These are phyloP conservation scores for Allobates femoralis DNA, from an alignment of 2,797 vertebrate genomes.

Conservation along the genomic window DNA sequence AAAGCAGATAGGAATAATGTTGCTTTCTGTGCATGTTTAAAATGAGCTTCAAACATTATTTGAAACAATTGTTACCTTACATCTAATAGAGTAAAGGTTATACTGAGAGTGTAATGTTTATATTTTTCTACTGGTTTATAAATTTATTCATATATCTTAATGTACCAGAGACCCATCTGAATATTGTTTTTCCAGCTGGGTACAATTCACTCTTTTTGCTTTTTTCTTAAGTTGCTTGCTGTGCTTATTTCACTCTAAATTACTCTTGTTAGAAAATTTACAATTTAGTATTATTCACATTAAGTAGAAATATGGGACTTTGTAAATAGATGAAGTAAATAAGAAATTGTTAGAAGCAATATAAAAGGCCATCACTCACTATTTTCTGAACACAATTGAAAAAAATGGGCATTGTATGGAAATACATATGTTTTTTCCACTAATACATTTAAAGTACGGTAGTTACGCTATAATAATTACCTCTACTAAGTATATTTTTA, in stretches of 20 bases:
- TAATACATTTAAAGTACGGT: background rate
- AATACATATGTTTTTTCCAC: conserved; percentile 21
- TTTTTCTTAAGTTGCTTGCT: conserved; percentile 10
- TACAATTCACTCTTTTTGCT: conserved; percentile 1
- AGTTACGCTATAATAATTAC: background rate
- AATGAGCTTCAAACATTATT: too few relatives aligned
- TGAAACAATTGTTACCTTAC: background rate
- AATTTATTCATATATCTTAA: background rate
- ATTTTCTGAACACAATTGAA: conserved; percentile 39
- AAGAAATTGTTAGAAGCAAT: conserved; percentile 39
- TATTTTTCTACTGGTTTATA: background rate
- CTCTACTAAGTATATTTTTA: background rate
- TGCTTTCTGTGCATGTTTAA: too few relatives aligned
- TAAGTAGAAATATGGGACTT: conserved; percentile 35
- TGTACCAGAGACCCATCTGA: background rate
- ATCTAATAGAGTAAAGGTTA: background rate
- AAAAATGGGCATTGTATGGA: background rate
- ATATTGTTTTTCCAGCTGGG: background rate
- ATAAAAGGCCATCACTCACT: conserved; percentile 36
- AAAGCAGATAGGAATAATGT: too few relatives aligned
- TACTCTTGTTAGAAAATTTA: conserved; percentile 24
- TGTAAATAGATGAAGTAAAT: conserved; percentile 33
- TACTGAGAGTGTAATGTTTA: background rate
- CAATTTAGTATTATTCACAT: conserved; percentile 20
- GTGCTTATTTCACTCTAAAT: conserved; percentile 26